phyloP scores from a whole-genome alignment of 2,797 vertebrate species.

The Eidolon dupreanum region DNA sequence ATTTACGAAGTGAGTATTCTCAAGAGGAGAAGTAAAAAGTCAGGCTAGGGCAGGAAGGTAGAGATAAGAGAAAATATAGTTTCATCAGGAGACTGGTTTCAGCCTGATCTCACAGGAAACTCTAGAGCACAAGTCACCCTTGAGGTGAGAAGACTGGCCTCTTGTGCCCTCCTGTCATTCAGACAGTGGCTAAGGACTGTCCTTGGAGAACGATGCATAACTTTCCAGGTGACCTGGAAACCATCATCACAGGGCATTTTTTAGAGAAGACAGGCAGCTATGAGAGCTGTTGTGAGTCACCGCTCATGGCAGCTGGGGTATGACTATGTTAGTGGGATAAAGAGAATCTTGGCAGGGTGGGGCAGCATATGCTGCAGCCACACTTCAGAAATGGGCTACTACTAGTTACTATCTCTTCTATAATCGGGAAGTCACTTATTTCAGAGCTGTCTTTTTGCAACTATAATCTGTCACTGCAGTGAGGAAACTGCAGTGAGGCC shows the following conservation, averaged over 20 bases:
- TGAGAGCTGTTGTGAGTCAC: not conserved
- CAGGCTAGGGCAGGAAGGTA: too few species aligned
- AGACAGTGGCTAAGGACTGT: not conserved
- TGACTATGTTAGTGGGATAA: not conserved
- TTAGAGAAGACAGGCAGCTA: not conserved
- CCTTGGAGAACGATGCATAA: not conserved
- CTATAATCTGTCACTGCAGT: not conserved
- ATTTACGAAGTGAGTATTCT: not conserved
- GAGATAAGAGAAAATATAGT: not conserved
- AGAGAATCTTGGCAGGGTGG: not conserved
- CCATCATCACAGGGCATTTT: not conserved
- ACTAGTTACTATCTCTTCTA: not conserved
- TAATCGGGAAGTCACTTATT: not conserved
- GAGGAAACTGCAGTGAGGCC: not conserved
- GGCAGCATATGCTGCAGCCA: not conserved
- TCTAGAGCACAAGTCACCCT: not conserved
- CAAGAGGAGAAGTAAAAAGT: not conserved
- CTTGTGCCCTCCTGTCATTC: not conserved
- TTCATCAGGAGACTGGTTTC: not conserved
- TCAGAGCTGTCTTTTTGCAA: not conserved
- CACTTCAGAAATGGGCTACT: not conserved
- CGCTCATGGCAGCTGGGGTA: fast-evolving
- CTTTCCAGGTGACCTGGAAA: not conserved
- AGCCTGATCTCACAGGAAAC: not conserved
- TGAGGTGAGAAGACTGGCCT: not conserved